phyloP scores from a whole-genome alignment of 2,113 vertebrate species.

The Lophura nycthemera region DNA sequence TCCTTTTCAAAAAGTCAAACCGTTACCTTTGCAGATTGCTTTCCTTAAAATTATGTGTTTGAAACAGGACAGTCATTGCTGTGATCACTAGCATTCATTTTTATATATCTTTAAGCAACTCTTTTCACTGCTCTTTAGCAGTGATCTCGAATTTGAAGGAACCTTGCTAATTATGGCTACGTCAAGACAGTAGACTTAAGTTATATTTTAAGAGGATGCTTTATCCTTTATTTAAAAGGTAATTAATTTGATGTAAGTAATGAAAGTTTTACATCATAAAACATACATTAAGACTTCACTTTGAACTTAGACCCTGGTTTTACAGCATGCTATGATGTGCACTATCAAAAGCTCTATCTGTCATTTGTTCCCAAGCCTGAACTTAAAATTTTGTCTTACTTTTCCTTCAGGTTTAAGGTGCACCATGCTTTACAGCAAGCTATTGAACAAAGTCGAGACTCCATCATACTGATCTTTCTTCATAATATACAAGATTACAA shows the following conservation, averaged over 20 bases:
- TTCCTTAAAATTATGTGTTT: not conserved
- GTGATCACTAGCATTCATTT: not conserved
- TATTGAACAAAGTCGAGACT: conserved; percentile 90
- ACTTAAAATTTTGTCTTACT: not conserved
- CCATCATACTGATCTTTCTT: conserved; percentile 91
- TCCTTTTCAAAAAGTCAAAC: not conserved
- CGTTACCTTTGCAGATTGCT: not conserved
- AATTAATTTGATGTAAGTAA: not conserved
- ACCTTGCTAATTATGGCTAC: not conserved
- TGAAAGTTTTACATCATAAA: not conserved
- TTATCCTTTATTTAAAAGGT: not conserved
- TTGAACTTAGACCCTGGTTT: not conserved
- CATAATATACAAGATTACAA: conserved; percentile 92
- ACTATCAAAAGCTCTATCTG: not conserved
- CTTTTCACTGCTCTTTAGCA: not conserved
- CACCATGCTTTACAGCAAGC: conserved; percentile 91
- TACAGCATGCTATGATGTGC: not conserved
- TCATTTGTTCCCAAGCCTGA: not conserved
- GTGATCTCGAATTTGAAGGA: not conserved
- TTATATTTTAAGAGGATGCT: not conserved
- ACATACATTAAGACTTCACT: not conserved
- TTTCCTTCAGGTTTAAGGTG: conserved; percentile 86
- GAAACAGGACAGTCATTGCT: not conserved
- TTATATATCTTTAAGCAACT: not conserved
- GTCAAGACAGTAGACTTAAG: not conserved